phyloP scores from a whole-genome alignment of 2,797 vertebrate species.

The Halcyon smyrnensis region DNA sequence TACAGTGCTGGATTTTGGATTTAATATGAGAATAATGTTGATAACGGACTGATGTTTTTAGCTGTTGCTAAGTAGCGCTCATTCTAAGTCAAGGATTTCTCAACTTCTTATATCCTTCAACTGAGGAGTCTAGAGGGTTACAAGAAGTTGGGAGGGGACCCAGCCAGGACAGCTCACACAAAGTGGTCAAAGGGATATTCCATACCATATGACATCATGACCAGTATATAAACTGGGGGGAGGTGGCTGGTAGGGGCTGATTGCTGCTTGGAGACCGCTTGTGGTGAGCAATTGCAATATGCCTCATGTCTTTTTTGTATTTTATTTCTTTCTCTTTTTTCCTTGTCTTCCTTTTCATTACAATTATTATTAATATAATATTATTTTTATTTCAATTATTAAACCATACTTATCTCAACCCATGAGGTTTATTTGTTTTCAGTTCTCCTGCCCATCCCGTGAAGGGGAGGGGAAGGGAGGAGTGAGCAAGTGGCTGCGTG shows the following conservation, averaged over 20 bases:
- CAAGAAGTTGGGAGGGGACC: neutral
- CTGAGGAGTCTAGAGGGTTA: neutral
- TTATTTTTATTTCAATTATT: neutral
- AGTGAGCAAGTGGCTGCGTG: neutral
- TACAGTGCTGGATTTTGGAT: neutral
- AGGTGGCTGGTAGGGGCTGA: neutral
- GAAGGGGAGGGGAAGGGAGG: neutral
- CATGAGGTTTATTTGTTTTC: neutral
- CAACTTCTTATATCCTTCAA: neutral
- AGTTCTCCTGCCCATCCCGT: neutral
- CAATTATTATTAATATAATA: neutral
- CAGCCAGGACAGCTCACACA: neutral
- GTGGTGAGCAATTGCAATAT: neutral
- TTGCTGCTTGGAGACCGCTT: neutral
- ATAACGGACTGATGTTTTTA: neutral
- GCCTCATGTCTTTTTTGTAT: neutral
- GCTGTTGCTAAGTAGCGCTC: neutral
- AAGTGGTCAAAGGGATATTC: neutral
- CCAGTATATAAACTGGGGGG: neutral
- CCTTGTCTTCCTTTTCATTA: neutral
- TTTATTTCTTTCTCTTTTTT: neutral
- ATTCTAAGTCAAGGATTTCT: neutral
- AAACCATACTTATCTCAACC: neutral
- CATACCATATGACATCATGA: neutral
- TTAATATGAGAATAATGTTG: neutral